These are phyloP conservation scores for Bergia sp. DNA, from an alignment of 92 coral and sea anemone genomes.

Conservation along the genomic window DNA sequence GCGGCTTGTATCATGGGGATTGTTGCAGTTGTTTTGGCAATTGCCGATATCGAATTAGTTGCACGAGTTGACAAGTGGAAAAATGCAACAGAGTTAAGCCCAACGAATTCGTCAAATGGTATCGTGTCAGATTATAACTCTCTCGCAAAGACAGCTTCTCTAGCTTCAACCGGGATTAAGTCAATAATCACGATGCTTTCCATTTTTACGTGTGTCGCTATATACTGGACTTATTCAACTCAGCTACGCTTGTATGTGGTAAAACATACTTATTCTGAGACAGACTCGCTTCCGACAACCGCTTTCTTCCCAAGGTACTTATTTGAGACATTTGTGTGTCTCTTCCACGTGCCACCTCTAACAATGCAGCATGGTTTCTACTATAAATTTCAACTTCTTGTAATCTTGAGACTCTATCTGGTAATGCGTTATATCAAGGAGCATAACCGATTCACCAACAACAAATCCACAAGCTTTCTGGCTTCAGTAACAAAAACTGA, in stretches of 20 bases:
- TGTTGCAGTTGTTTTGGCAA: constrained; percentile 67
- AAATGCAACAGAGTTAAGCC: constrained; percentile 33
- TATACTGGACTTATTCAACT: constrained; percentile 74
- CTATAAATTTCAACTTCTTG: constrained; percentile 90
- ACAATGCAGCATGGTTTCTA: constrained; percentile 64
- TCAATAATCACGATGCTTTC: constrained; percentile 72
- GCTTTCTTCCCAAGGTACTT: constrained; percentile 70
- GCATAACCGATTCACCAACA: constrained; percentile 85
- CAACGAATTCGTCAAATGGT: constrained; percentile 33
- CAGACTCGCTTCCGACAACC: constrained; percentile 79
- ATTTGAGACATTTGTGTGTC: constrained; percentile 69
- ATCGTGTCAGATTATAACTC: constrained; percentile 55
- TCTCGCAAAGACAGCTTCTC: constrained; percentile 28
- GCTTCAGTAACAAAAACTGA: constrained; percentile 97
- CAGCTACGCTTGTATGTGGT: constrained; percentile 78
- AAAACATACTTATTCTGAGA: constrained; percentile 81
- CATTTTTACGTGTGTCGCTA: constrained; percentile 74
- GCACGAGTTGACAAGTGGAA: constrained; percentile 43
- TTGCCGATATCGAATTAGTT: constrained; percentile 81
- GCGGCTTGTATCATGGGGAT: constrained; percentile 76
- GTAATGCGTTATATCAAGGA: constrained; percentile 84
- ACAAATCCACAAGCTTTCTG: constrained; percentile 79
- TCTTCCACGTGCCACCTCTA: constrained; percentile 90
- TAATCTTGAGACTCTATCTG: constrained; percentile 80
- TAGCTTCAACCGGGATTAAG: constrained; percentile 70